Evolutionary conservation across 2,113 vertebrate species (phyloP).

Genomic region (Oncorhynchus gorbuscha): DNA sequence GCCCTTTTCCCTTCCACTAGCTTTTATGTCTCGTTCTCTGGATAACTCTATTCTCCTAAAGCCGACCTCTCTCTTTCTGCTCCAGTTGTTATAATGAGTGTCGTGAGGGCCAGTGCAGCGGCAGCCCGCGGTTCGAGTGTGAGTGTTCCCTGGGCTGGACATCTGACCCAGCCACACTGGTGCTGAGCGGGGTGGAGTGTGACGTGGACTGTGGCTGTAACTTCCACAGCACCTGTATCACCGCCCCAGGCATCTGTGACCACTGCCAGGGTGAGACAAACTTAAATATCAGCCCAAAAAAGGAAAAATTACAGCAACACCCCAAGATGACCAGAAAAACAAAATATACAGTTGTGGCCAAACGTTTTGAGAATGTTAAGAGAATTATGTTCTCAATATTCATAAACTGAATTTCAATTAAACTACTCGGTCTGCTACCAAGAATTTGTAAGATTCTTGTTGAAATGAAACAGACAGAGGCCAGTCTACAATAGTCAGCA

Average conservation of each 20-base stretch:
- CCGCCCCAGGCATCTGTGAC: constrained; percentile 84
- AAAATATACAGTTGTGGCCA: no score
- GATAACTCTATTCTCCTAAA: background rate
- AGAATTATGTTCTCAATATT: no score
- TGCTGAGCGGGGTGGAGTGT: constrained; percentile 80
- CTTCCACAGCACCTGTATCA: constrained; percentile 85
- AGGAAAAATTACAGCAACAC: no score
- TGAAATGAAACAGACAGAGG: no score
- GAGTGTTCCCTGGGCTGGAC: constrained; percentile 90
- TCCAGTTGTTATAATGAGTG: constrained; percentile 91
- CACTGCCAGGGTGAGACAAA: constrained; percentile 82
- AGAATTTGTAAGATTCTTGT: no score
- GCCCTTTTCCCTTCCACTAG: no score
- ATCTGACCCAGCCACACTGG: constrained; percentile 76
- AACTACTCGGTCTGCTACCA: no score
- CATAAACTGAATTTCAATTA: no score
- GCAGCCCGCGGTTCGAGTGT: constrained; percentile 83
- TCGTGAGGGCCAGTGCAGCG: constrained; percentile 85
- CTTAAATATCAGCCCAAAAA: background rate
- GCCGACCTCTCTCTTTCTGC: background rate
- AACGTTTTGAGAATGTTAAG: no score
- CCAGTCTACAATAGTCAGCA: no score
- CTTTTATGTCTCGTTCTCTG: no score
- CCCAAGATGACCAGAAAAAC: background rate
- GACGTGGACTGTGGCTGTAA: constrained; percentile 88